phyloP scores from a whole-genome alignment of 2,797 vertebrate species.

The Capromys pilorides region DNA sequence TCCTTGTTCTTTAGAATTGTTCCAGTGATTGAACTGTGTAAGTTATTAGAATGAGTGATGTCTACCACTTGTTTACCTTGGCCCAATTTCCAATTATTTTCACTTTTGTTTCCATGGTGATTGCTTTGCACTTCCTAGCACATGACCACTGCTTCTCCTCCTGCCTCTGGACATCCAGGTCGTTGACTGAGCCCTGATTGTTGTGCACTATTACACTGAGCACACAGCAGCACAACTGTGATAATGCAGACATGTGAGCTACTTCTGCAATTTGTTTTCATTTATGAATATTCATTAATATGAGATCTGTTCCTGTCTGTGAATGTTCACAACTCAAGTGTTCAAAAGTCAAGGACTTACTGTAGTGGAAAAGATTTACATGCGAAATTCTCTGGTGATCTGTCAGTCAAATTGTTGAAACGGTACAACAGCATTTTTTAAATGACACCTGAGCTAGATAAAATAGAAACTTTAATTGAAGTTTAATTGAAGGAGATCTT shows the following conservation, averaged over 20 bases:
- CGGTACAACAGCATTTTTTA: background rate
- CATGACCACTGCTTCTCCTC: background rate
- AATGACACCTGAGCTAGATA: background rate
- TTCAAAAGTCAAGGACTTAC: background rate
- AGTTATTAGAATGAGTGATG: background rate
- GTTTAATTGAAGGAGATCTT: slow-evolving; percentile 22
- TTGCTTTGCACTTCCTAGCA: background rate
- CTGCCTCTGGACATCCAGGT: background rate
- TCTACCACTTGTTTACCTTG: background rate
- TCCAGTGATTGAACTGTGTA: background rate
- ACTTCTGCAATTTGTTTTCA: background rate
- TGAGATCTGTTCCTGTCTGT: background rate
- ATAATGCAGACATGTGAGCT: background rate
- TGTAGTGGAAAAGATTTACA: background rate
- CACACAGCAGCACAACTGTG: background rate
- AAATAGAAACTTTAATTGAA: background rate
- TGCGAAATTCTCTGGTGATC: background rate
- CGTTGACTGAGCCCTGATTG: background rate
- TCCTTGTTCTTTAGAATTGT: background rate
- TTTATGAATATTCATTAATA: background rate
- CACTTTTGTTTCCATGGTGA: background rate
- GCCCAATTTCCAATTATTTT: background rate
- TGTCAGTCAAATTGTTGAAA: slow-evolving; percentile 53
- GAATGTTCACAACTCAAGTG: background rate
- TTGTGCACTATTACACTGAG: background rate